Evolutionary conservation across 2,888 invertebrate genomes (phyloP).

Genomic region (Agonopterix subpropinquella): DNA sequence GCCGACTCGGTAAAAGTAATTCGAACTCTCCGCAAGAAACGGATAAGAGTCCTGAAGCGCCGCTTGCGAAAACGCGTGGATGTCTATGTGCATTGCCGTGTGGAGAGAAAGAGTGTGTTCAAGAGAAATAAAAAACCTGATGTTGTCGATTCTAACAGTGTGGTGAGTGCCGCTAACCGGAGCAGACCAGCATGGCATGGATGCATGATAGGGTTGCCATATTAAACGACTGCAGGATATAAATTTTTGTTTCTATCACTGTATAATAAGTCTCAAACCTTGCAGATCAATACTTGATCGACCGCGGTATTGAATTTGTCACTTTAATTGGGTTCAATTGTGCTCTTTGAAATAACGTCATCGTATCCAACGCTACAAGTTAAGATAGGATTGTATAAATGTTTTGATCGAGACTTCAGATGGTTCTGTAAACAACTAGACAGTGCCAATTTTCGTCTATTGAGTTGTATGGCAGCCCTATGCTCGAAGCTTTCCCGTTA

Average conservation of each 20-base stretch:
- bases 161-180: constrained; percentile 68
- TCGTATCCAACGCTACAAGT: too few relatives aligned
- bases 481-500: background rate
- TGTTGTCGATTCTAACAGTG: constrained; percentile 55
- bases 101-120: constrained; percentile 39
- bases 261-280: too few relatives aligned
- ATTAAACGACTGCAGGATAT: background rate
- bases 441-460: too few relatives aligned
- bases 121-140: constrained; percentile 40
- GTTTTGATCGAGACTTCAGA: too few relatives aligned
- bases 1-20: constrained; percentile 59
- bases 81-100: constrained; percentile 67
- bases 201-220: constrained; percentile 43
- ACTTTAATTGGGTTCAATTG: too few relatives aligned
- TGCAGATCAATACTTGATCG: too few relatives aligned
- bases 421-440: too few relatives aligned
- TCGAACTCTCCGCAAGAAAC: constrained; percentile 46
- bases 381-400: too few relatives aligned
- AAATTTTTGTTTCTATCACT: constrained; percentile 1
- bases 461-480: too few relatives aligned
- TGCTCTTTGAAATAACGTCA: too few relatives aligned
- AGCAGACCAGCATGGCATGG: constrained; percentile 46
- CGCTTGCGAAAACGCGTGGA: constrained; percentile 62
- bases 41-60: constrained; percentile 49
- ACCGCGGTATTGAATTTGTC: too few relatives aligned